These are phyloP conservation scores for Coregonus clupeaformis DNA, from an alignment of 2,113 vertebrate species.

Conservation along the genomic window DNA sequence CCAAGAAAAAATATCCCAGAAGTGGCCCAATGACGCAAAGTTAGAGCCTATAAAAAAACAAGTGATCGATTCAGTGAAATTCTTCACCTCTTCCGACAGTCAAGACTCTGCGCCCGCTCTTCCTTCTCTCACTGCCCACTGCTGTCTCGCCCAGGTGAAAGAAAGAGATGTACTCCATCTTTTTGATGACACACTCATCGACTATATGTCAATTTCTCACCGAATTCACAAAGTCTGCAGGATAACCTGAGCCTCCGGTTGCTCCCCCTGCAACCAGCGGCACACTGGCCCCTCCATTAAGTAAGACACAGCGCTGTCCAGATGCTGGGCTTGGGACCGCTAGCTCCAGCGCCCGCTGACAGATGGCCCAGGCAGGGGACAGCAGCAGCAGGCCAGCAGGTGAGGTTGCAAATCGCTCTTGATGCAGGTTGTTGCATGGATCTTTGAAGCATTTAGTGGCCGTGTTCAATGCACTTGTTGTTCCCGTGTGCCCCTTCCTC, in stretches of 20 bases:
- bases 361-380: constrained; percentile 4
- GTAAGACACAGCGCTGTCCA: background rate
- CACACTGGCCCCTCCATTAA: constrained; percentile 12
- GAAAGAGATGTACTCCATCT: background rate
- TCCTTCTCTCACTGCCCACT: background rate
- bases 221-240: background rate
- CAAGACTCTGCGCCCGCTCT: background rate
- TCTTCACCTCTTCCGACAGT: background rate
- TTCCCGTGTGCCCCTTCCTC: background rate
- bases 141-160: background rate
- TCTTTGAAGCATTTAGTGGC: background rate
- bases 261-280: background rate
- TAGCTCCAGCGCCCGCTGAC: background rate
- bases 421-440: constrained; percentile 14
- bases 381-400: constrained; percentile 1
- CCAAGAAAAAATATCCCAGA: background rate
- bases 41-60: background rate
- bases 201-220: background rate
- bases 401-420: background rate
- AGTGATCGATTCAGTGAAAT: background rate
- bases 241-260: background rate
- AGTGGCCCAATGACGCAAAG: background rate
- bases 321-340: background rate
- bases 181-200: background rate
- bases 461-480: background rate